Base-by-base conservation (phyloP, 1,140 invertebrate species). In the Physella acuta region DNA sequence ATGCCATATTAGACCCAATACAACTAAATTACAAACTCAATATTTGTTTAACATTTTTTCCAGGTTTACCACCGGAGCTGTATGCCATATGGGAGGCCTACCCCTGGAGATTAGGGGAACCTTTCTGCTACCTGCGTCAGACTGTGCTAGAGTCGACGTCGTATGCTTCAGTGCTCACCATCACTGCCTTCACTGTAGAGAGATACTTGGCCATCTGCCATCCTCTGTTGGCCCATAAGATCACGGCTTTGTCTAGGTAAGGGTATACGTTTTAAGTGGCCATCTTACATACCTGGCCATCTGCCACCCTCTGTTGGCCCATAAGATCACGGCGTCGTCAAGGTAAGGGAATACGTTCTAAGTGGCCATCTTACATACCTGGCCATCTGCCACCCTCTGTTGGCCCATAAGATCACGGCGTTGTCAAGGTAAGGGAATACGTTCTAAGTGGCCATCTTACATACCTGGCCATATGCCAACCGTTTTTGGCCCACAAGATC, bases 171-270 rank as follows among this genome's bases (percentile, higher is more conserved):
- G 92, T 98, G 0, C 86, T 98, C 49, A 95, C 93, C 17, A 95
- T 96, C 63, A 94, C 92, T 0, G 92, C 93, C 1, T 98, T 98
- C 85, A 97, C 95, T 0, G 89, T 97, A 11, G 96, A 98, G 83
- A 84, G 96, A 68, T 99, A 97, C 83, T 89, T 98, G 26, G 95
- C 94, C 11, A 96, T 98, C 72, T 97, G 94, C 58, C 66, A 60
- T 28, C 66, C 66, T 30, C 56, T 68, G 2, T 37, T 68, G 37
- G 66, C 66, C 1, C 56, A 68, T 56, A 68, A 68, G 26, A 68
- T 68, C 24, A 33, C 66, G 2, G 56, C 66, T 3, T 33, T 68
- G 17, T 68, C 66, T 1, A 58, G 66, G 66, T 68, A 60, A 62
- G 16, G n/a, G n/a, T n/a, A n/a, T n/a, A n/a, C n/a, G n/a, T n/a